Percentiles rank a stretch among this genome's conserved stretches.
phyloP scores from a whole-genome alignment of 2,888 invertebrate species.

The Cantharis nigra region DNA sequence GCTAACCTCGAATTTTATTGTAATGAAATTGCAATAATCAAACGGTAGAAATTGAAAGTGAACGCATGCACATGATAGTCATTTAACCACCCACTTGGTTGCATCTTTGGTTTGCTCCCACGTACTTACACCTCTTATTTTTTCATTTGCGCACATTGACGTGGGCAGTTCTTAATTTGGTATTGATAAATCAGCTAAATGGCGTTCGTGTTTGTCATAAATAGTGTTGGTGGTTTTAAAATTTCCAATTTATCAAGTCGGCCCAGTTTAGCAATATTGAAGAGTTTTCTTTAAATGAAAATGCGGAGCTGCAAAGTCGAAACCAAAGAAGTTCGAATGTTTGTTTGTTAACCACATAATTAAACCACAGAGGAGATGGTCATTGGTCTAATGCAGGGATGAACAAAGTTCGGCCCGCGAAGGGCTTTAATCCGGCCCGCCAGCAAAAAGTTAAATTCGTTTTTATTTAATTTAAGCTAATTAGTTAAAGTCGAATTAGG shows the following conservation, averaged over 20 bases:
- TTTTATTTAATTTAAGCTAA: no score
- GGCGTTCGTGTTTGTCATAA: neutral
- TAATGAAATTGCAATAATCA: neutral
- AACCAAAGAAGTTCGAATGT: no score
- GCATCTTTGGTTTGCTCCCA: neutral
- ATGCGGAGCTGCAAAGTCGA: no score
- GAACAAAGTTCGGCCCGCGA: no score
- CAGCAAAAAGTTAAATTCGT: no score
- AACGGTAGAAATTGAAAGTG: neutral
- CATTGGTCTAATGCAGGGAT: no score
- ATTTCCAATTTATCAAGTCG: neutral
- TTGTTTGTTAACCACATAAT: no score
- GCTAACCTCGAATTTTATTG: neutral
- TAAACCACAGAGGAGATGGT: no score
- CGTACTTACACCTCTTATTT: neutral
- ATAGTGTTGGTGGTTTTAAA: neutral
- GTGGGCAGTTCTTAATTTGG: neutral
- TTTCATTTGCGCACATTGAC: neutral
- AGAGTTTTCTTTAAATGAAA: no score
- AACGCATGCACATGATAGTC: neutral
- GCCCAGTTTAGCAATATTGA: neutral
- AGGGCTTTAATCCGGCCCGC: no score
- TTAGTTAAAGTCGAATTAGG: no score
- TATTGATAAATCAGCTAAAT: neutral
- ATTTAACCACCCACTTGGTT: neutral